Evolutionary conservation across 2,113 vertebrate genomes (phyloP), one percentile per base, ranked within the genome.

Genomic region (Ia io): DNA sequence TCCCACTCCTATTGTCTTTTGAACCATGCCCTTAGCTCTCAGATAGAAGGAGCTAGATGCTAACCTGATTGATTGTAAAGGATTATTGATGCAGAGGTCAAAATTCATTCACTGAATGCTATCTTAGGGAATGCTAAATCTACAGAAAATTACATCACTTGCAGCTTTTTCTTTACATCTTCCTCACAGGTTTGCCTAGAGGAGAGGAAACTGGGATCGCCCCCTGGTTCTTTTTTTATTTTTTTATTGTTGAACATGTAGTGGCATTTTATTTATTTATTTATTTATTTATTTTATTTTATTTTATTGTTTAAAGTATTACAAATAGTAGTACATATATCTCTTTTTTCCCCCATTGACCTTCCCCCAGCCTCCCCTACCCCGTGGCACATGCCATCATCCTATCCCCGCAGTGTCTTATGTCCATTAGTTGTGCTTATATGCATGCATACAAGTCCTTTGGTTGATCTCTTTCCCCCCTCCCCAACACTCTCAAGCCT

Each of bases 121-220:
- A 63, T 69, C 6, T 76, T 74, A 84, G 69, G 85, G 37, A 89
- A 91, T 88, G n/a, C 18, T 88, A 93, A 73, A 44, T 91, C 17
- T 85, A 76, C 91, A 80, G 84, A 67, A 65, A 77, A 49, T 84
- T 40, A 49, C 12, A 73, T 84, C 18, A 85, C 32, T 5, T 93
- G 30, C 1, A 73, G 32, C 88, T 91, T 59, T 28, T 40, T 9
- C 9, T 73, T 59, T 79, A 67, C 32, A 2, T 69, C 93, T 93
- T 71, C 56, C 20, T 93, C n/a, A 44, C 23, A 79, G 4, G 4
- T 79, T 88, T 96, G 56, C 30, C 23, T 91, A 82, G 8, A 82
- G 32, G 6, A 83, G 25, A 90, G 69, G 44, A 71, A 67, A 96
- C 11, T 71, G 32, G 23, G 6, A 59, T 88, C 35, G 49, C 7